phyloP scores from a whole-genome alignment of 2,888 invertebrate species.

The Itoplectis maculator region DNA sequence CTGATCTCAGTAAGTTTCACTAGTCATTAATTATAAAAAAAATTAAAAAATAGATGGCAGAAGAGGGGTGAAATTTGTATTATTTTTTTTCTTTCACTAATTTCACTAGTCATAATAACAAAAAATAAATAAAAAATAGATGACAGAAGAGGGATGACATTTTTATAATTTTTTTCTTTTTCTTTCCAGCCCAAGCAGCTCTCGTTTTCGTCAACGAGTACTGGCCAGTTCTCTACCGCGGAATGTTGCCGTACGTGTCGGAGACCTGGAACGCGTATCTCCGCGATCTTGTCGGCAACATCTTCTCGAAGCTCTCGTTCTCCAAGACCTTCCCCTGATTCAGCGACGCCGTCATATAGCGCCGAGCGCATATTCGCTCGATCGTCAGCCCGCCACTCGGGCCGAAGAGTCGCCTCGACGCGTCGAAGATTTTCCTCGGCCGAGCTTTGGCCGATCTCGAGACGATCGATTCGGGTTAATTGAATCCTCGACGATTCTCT shows the following conservation, averaged over 20 bases:
- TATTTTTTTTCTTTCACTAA: slow-evolving; percentile 79
- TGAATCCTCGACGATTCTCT: slow-evolving; percentile 3
- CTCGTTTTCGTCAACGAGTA: slow-evolving; percentile 87
- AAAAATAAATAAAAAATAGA: slow-evolving; percentile 13
- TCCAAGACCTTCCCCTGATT: slow-evolving; percentile 79
- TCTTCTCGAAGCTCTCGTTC: slow-evolving; percentile 83
- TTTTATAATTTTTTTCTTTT: neutral
- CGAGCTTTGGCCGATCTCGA: slow-evolving; percentile 28
- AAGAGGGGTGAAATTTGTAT: neutral
- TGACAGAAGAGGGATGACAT: neutral
- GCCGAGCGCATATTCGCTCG: no score
- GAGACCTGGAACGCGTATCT: slow-evolving; percentile 86
- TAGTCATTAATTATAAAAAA: neutral
- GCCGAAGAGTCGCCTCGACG: slow-evolving; percentile 8
- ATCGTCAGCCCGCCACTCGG: neutral
- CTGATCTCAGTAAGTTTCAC: slow-evolving; percentile 87
- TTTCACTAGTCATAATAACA: slow-evolving; percentile 66
- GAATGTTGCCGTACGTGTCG: slow-evolving; percentile 86
- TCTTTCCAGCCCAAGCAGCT: slow-evolving; percentile 86
- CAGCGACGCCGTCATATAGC: neutral
- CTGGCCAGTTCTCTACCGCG: slow-evolving; percentile 87
- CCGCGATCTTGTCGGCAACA: slow-evolving; percentile 86
- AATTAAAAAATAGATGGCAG: no score
- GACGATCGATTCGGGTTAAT: neutral
- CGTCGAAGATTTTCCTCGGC: slow-evolving; percentile 29